These are phyloP conservation scores for Scelioninae gen. 1 DNA, from an alignment of 2,888 invertebrate species.

Conservation along the genomic window DNA sequence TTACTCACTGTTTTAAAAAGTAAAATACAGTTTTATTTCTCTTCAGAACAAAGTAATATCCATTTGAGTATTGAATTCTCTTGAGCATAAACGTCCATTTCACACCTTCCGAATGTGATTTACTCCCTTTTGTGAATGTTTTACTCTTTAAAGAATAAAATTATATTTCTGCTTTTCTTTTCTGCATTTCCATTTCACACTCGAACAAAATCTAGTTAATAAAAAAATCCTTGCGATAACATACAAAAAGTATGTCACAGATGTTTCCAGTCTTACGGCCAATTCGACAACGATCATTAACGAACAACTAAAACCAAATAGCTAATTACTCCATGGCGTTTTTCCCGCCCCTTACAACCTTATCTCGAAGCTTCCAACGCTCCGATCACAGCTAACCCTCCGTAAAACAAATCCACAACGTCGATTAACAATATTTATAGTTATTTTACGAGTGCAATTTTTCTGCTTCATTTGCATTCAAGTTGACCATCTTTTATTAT, in stretches of 20 bases:
- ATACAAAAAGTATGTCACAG: neutral
- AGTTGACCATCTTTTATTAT: slow-evolving; percentile 38
- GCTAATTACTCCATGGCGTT: neutral
- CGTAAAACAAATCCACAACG: slow-evolving; percentile 12
- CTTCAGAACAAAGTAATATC: too few species aligned
- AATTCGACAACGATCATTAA: slow-evolving; percentile 18
- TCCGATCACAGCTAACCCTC: neutral
- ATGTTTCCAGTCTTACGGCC: slow-evolving; percentile 10
- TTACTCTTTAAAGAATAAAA: too few species aligned
- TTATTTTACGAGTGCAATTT: slow-evolving; percentile 40
- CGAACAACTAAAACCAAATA: slow-evolving; percentile 2
- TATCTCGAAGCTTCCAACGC: neutral
- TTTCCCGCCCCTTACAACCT: neutral
- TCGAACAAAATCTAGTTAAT: neutral
- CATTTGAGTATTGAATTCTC: too few species aligned
- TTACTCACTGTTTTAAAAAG: too few species aligned
- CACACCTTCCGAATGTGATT: too few species aligned
- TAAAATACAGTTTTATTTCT: too few species aligned
- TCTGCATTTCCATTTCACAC: too few species aligned
- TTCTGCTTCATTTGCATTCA: slow-evolving; percentile 37
- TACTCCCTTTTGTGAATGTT: too few species aligned
- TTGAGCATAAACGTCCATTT: too few species aligned
- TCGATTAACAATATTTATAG: slow-evolving; percentile 50
- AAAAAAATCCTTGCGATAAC: neutral
- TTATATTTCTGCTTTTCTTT: too few species aligned